Conservation (phyloP, 2,797 vertebrate species). For the Caiman crocodilus region DNA sequence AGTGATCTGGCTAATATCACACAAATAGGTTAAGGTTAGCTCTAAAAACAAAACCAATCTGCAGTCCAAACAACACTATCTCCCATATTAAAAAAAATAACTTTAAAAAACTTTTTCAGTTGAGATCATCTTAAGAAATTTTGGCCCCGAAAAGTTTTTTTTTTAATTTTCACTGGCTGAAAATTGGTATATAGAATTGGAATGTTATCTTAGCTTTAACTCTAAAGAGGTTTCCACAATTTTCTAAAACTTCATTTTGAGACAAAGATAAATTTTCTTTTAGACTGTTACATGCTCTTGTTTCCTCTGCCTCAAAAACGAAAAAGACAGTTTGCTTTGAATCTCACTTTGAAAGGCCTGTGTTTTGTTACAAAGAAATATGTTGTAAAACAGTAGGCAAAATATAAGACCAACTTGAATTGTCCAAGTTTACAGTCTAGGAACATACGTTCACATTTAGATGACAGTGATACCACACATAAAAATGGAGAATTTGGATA, state of each 20-base stretch:
- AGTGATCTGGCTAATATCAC: background rate
- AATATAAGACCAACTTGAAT: conserved; percentile 11
- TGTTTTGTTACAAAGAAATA: background rate
- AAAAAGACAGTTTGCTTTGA: background rate
- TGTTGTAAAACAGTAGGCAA: background rate
- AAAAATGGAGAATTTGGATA: conserved; percentile 63
- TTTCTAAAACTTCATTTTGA: conserved; percentile 8
- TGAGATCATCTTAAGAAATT: background rate
- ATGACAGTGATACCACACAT: conserved; percentile 10
- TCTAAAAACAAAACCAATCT: background rate
- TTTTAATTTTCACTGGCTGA: background rate
- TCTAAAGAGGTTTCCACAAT: background rate
- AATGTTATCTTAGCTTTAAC: background rate
- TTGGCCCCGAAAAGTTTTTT: background rate
- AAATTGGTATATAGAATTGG: background rate
- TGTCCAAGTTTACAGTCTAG: conserved; percentile 27
- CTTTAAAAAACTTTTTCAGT: background rate
- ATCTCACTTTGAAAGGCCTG: background rate
- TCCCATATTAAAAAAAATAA: background rate
- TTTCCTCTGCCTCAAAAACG: background rate
- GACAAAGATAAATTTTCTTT: background rate
- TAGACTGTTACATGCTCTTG: background rate
- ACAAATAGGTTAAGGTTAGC: background rate
- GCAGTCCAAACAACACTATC: background rate
- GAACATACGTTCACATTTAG: conserved; percentile 46